Percentiles rank a stretch among this genome's conserved stretches.
Evolutionary conservation across 2,113 vertebrate species (phyloP).

Genomic region (Pollimyrus isidori): DNA sequence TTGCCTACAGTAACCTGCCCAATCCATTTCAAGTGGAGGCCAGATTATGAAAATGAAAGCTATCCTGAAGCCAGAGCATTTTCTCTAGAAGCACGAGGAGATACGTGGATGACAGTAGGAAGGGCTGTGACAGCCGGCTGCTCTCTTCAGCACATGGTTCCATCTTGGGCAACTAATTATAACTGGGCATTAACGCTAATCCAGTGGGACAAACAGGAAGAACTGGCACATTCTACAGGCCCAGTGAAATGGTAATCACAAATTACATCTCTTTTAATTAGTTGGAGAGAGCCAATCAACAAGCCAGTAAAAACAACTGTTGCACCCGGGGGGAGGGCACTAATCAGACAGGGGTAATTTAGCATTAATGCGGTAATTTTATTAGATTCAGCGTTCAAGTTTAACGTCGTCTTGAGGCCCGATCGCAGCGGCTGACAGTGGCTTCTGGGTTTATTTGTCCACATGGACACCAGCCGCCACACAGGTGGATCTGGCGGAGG

Average conservation of each 20-base stretch:
- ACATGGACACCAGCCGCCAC: conserved; percentile 19
- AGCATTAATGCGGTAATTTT: no score
- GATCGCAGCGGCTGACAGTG: background rate
- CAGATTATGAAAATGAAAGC: background rate
- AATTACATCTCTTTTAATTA: background rate
- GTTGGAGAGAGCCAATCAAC: background rate
- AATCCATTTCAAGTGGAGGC: background rate
- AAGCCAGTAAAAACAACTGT: background rate
- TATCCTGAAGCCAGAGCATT: background rate
- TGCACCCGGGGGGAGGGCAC: background rate
- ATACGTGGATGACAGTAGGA: background rate
- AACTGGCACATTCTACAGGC: background rate
- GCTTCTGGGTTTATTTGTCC: background rate
- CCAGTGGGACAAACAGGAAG: background rate
- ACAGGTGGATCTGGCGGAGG: conserved; percentile 43
- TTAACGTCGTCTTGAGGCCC: background rate
- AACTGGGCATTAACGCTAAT: background rate
- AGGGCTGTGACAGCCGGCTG: background rate
- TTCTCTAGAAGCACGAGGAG: background rate
- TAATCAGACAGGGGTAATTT: background rate
- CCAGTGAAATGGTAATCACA: background rate
- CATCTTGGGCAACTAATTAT: background rate
- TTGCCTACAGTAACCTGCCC: background rate
- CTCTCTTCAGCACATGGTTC: background rate
- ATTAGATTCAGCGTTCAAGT: background rate